Conservation (phyloP, 2,113 vertebrate genomes). For the Cygnus buccinator region DNA sequence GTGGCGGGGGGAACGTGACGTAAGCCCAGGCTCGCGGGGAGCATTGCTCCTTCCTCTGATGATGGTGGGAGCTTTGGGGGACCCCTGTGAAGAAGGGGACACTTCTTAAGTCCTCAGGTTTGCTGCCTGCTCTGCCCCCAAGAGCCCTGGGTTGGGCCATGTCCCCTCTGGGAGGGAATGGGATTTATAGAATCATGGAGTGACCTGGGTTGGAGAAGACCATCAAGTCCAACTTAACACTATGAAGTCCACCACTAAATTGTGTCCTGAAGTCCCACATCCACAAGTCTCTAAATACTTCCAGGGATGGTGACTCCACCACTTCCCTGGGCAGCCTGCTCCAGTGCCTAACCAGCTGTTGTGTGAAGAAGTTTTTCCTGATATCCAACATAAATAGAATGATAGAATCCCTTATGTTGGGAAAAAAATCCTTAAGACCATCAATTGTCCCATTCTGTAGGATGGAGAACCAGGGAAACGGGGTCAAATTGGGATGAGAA, state of each 20-base stretch:
- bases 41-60: background rate
- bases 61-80: background rate
- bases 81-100: background rate
- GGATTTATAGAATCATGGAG: background rate
- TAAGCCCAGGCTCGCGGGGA: background rate
- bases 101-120: background rate
- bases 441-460: background rate
- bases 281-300: background rate
- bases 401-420: background rate
- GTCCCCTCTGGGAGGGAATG: background rate
- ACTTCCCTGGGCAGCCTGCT: background rate
- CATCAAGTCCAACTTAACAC: background rate
- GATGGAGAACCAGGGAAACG: background rate
- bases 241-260: background rate
- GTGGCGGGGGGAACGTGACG: background rate
- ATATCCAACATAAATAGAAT: background rate
- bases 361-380: background rate
- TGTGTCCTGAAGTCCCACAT: background rate
- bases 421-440: background rate
- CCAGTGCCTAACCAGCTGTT: background rate
- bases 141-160: background rate
- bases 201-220: background rate
- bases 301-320: background rate
- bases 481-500: background rate
- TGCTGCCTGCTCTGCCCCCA: background rate